These are phyloP conservation scores for Parotia lawesii DNA, from an alignment of 2,113 vertebrate species.

Conservation along the genomic window DNA sequence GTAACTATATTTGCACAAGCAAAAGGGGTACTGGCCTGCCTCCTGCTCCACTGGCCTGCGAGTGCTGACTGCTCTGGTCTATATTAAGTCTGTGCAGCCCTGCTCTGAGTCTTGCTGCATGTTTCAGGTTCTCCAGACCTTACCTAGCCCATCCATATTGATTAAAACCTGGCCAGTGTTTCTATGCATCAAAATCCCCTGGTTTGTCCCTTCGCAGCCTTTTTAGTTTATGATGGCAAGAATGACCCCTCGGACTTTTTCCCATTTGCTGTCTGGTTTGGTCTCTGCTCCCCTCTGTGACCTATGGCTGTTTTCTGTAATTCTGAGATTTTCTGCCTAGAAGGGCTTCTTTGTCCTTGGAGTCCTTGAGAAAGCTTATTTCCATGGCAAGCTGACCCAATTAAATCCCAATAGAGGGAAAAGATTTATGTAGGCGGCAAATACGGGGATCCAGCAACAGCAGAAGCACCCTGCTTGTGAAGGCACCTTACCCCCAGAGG, in stretches of 20 bases:
- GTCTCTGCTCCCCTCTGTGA: background rate
- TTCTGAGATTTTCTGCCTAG: background rate
- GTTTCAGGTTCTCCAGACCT: background rate
- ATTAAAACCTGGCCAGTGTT: background rate
- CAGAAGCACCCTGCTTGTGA: background rate
- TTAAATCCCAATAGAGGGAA: background rate
- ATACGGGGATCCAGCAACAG: background rate
- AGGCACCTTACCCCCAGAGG: background rate
- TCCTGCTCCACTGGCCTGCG: fast-evolving
- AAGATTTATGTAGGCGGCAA: background rate
- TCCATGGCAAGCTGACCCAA: background rate
- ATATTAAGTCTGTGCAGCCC: background rate
- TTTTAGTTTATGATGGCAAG: background rate
- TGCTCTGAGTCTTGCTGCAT: background rate
- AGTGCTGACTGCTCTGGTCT: background rate
- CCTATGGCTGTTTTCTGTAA: background rate
- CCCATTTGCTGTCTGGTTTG: background rate
- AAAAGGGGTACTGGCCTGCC: background rate
- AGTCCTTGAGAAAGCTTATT: background rate
- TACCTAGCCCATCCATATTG: background rate
- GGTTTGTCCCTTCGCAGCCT: background rate
- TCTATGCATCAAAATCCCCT: background rate
- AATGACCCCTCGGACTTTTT: background rate
- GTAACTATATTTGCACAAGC: background rate
- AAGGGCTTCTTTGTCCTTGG: background rate